A percentile compares a stretch with the other conserved stretches of the same genome.
Conservation (phyloP, 64 coral and sea anemone genomes). For the Pocillopora verrucosa region DNA sequence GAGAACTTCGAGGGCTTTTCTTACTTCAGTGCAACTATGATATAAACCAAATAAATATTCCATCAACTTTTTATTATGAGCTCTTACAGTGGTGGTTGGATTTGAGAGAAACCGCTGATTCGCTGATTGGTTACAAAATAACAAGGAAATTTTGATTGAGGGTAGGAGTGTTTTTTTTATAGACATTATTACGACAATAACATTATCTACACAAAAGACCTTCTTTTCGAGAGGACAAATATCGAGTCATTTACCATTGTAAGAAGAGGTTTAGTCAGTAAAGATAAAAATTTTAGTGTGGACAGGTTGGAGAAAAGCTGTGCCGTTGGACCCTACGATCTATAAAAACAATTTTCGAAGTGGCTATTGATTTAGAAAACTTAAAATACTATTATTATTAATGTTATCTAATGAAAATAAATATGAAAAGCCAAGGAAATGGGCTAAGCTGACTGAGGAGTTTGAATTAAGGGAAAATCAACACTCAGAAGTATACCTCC, state of each 20-base stretch:
- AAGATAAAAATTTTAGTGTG: not conserved
- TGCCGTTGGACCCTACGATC: not conserved
- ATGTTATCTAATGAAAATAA: not conserved
- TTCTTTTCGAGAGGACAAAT: slow-evolving; percentile 1
- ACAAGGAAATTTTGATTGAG: not conserved
- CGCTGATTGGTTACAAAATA: not conserved
- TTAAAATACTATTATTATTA: not conserved
- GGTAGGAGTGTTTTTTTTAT: not conserved
- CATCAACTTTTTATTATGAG: not conserved
- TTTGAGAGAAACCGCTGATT: not conserved
- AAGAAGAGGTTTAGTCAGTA: not conserved
- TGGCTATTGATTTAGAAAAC: not conserved
- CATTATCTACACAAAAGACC: not conserved
- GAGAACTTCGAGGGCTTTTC: not conserved
- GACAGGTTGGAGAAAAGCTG: not conserved
- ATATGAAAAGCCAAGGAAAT: too few species aligned
- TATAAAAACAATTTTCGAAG: not conserved
- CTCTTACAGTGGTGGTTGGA: not conserved
- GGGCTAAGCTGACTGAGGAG: too few species aligned
- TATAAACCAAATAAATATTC: not conserved
- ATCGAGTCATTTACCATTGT: not conserved
- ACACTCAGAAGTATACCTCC: too few species aligned
- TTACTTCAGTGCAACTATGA: not conserved
- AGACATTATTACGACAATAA: not conserved
- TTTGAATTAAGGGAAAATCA: too few species aligned